Evolutionary conservation across 2,113 vertebrate genomes (phyloP), one percentile per base, ranked within the genome.

Genomic region (Oenanthe oenanthe): DNA sequence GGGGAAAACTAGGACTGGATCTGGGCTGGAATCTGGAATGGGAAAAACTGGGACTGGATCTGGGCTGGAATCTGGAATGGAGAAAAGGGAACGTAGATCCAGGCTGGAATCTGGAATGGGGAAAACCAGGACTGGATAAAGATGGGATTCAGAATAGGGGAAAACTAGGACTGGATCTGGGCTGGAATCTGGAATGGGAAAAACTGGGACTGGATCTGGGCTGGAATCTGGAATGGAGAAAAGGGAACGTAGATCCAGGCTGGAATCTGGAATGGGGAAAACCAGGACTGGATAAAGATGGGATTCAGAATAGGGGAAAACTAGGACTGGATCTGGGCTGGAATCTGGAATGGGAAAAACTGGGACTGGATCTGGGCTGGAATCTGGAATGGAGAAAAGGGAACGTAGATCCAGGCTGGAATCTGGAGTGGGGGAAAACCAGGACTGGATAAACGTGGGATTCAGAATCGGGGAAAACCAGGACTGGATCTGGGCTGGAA

Each of bases 321-420:
- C 34, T 8, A 36, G 34, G 34, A 36, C 34, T 32, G 40, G 29
- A n/a, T 15, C 17, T 0, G 4, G 15, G 15, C 48, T 25, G 24
- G 48, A 50, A 50, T 50, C 10, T 28, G 16, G 58, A 26, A 26
- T 26, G 16, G 24, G 8, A 10, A 13, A 74, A 45, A 57, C 22
- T 9, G 4, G 12, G 17, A 3, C 28, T 24, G 68, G 50, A 71
- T 13, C 28, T 3, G 3, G 17, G 17, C 21, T 48, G 47, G 22
- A 48, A 48, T 48, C 12, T 31, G 61, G 61, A 31, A 51, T 26
- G 25, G 48, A 25, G 14, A 17, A n/a, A n/a, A n/a, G n/a, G n/a
- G n/a, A n/a, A n/a, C n/a, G n/a, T n/a, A n/a, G n/a, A 68, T 16
- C 25, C 0, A 1, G 15, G 15, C 48, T 25, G 24, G 48, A 50